A percentile compares a stretch with the other conserved stretches of the same genome.
Conservation (phyloP, 2,888 invertebrate species). For the Polydrusus pterygomalis region DNA sequence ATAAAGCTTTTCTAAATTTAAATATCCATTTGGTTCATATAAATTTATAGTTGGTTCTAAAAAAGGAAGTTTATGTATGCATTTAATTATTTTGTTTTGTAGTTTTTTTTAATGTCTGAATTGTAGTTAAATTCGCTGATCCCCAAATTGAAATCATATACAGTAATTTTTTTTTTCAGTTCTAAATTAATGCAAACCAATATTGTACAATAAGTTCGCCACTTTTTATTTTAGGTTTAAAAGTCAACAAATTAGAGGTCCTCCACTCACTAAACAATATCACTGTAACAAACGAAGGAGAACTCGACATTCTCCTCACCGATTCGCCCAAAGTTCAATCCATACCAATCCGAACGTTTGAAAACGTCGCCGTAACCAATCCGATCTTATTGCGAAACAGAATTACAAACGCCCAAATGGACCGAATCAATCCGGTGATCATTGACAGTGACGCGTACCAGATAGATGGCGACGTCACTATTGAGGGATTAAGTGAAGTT, state of each 20-base stretch:
- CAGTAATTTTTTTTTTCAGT: too few relatives aligned
- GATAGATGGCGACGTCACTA: constrained; percentile 69
- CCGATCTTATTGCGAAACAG: constrained; percentile 72
- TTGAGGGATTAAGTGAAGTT: constrained; percentile 73
- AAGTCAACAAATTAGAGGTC: constrained; percentile 70
- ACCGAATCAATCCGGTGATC: constrained; percentile 71
- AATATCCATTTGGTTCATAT: too few relatives aligned
- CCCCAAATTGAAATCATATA: too few relatives aligned
- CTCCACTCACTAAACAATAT: constrained; percentile 72
- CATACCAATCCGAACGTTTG: constrained; percentile 71
- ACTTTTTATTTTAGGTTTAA: constrained; percentile 61
- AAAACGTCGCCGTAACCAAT: constrained; percentile 71
- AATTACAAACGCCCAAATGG: constrained; percentile 70
- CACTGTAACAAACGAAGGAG: constrained; percentile 67
- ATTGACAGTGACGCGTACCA: constrained; percentile 70
- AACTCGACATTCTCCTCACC: constrained; percentile 72
- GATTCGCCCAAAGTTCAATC: constrained; percentile 70
- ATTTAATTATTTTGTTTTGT: too few relatives aligned
- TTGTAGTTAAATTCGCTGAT: too few relatives aligned
- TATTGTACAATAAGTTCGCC: too few relatives aligned
- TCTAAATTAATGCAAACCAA: too few relatives aligned
- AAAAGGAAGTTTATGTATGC: too few relatives aligned
- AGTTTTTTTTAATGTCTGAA: too few relatives aligned
- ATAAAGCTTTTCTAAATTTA: too few relatives aligned
- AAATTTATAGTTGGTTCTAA: too few relatives aligned